These are phyloP conservation scores for Rosalia funebris DNA, from an alignment of 2,888 invertebrate species.

Conservation along the genomic window DNA sequence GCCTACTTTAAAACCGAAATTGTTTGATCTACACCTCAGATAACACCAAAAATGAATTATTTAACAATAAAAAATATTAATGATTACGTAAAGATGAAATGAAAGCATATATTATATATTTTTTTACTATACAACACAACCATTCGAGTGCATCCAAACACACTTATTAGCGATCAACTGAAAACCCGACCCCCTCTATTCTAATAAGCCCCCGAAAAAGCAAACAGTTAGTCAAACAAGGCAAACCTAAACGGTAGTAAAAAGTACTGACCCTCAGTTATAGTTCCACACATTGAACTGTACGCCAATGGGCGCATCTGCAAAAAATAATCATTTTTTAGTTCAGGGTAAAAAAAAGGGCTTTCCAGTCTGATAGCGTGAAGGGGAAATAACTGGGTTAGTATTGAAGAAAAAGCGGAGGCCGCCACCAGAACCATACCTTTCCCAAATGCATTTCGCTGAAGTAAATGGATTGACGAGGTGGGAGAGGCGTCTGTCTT, in stretches of 20 bases:
- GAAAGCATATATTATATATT: no score
- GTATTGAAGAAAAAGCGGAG: background rate
- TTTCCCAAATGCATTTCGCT: no score
- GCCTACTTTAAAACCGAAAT: no score
- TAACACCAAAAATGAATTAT: no score
- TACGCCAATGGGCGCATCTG: constrained; percentile 39
- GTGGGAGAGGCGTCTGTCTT: no score
- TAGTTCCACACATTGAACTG: constrained; percentile 37
- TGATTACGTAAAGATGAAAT: no score
- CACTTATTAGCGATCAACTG: background rate
- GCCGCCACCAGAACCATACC: background rate
- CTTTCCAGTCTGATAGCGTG: background rate
- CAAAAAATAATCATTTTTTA: constrained; percentile 29
- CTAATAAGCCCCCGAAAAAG: background rate
- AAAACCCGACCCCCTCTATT: background rate
- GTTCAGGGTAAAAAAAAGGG: background rate
- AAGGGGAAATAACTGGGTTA: background rate
- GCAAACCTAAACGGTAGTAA: constrained; percentile 1
- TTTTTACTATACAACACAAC: no score
- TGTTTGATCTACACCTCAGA: no score
- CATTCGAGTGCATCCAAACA: background rate
- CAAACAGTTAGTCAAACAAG: background rate
- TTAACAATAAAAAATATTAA: no score
- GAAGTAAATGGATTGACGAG: no score
- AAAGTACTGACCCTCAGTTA: constrained; percentile 39